Conservation (phyloP, 2,888 invertebrate species). For the Acrobeloides nanus region DNA sequence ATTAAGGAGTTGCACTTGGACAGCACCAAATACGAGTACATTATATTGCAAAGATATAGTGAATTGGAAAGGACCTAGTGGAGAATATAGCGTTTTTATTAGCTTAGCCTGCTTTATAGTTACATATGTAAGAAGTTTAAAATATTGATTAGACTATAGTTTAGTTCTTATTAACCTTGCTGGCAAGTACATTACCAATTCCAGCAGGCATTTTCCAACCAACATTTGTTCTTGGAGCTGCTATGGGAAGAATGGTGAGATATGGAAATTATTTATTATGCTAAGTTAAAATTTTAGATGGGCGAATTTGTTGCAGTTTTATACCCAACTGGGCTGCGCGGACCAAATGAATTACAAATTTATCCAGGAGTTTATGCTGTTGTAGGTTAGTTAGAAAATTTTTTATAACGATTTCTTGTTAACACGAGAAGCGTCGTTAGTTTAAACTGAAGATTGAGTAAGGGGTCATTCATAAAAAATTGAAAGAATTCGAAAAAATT, state of each 20-base stretch:
- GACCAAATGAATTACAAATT: constrained; percentile 62
- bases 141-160: background rate
- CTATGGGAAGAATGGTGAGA: constrained; percentile 66
- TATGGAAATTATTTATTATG: too few species aligned
- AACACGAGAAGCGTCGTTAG: too few species aligned
- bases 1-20: constrained; percentile 44
- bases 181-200: constrained; percentile 88
- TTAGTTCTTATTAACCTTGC: constrained; percentile 70
- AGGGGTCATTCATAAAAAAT: too few species aligned
- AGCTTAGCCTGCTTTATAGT: constrained; percentile 74
- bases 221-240: constrained; percentile 84
- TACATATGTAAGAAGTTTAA: constrained; percentile 74
- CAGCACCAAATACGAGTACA: too few species aligned
- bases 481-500: too few species aligned
- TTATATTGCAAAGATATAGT: constrained; percentile 21
- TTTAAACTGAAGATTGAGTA: too few species aligned
- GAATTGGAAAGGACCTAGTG: constrained; percentile 60
- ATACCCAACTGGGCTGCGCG: constrained; percentile 65
- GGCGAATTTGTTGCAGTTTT: constrained; percentile 70
- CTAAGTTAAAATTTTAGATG: too few species aligned
- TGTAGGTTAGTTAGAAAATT: constrained; percentile 69
- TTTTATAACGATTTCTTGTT: too few species aligned
- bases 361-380: constrained; percentile 91
- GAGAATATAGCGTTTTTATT: constrained; percentile 68
- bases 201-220: constrained; percentile 96